These are phyloP conservation scores for Eledona agricola DNA, from an alignment of 2,888 invertebrate species.

Conservation along the genomic window DNA sequence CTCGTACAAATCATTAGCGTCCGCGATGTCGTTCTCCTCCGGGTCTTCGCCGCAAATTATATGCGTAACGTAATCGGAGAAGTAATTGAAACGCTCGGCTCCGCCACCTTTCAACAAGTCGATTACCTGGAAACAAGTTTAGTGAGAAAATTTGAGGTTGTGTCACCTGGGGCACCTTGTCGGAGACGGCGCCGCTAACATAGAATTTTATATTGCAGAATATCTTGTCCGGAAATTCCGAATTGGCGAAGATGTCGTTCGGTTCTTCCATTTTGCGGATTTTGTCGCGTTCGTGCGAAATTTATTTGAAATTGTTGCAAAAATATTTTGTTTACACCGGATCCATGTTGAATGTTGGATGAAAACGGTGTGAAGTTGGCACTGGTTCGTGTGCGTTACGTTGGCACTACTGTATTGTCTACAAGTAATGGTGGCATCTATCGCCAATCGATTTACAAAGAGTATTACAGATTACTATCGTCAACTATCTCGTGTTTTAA, in stretches of 20 bases:
- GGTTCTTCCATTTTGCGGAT: conserved; percentile 59
- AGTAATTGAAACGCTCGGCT: conserved; percentile 86
- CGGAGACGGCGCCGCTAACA: conserved; percentile 80
- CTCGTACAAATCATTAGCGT: conserved; percentile 93
- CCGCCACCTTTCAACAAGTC: conserved; percentile 84
- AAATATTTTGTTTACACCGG: conserved; percentile 44
- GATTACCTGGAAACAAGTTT: conserved; percentile 70
- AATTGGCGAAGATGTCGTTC: conserved; percentile 60
- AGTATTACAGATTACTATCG: no score
- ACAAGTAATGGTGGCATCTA: no score
- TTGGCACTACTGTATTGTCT: no score
- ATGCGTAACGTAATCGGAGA: conserved; percentile 92
- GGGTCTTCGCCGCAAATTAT: conserved; percentile 87
- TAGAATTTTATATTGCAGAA: conserved; percentile 88
- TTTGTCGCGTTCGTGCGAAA: conserved; percentile 5
- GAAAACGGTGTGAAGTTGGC: conserved; percentile 15
- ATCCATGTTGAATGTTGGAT: conserved; percentile 30
- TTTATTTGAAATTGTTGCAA: conserved; percentile 20
- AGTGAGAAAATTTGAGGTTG: conserved; percentile 10
- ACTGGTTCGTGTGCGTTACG: conserved; percentile 3
- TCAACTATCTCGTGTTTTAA: no score
- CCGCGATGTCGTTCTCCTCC: conserved; percentile 85
- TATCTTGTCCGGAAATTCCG: conserved; percentile 67
- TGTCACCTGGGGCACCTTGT: conserved; percentile 67
- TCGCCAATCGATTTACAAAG: no score